Conservation (phyloP, 2,888 invertebrate genomes). For the Pristionchus japonicus region DNA sequence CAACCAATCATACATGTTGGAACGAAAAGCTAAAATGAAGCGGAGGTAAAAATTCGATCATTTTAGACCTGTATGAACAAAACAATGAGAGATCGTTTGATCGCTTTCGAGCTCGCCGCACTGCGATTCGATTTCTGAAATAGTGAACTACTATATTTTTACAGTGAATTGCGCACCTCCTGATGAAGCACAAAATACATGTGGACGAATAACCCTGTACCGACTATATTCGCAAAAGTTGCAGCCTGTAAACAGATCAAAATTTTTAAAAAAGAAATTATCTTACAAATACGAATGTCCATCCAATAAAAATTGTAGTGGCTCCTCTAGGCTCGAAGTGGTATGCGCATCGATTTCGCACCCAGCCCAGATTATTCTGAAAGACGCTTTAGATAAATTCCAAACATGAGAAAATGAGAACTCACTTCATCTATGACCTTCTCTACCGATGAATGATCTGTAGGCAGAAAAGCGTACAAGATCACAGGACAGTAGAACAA, state of each 20-base stretch:
- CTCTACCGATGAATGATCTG: neutral
- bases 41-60: neutral
- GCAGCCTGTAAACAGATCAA: no score
- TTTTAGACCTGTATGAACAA: neutral
- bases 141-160: no score
- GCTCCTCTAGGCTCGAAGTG: neutral
- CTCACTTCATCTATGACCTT: neutral
- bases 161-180: no score
- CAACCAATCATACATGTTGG: neutral
- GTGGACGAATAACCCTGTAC: no score
- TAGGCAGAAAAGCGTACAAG: neutral
- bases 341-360: neutral
- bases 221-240: no score
- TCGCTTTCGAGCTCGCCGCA: neutral
- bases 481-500: neutral
- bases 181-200: no score
- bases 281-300: neutral
- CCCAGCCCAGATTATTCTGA: neutral
- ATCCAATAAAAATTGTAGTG: neutral
- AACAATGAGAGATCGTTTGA: neutral
- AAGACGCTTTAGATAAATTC: neutral
- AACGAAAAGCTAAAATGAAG: neutral
- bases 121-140: neutral
- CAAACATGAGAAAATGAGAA: neutral
- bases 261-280: no score